These are phyloP conservation scores for Drepana falcataria DNA, from an alignment of 2,888 invertebrate species.

Conservation along the genomic window DNA sequence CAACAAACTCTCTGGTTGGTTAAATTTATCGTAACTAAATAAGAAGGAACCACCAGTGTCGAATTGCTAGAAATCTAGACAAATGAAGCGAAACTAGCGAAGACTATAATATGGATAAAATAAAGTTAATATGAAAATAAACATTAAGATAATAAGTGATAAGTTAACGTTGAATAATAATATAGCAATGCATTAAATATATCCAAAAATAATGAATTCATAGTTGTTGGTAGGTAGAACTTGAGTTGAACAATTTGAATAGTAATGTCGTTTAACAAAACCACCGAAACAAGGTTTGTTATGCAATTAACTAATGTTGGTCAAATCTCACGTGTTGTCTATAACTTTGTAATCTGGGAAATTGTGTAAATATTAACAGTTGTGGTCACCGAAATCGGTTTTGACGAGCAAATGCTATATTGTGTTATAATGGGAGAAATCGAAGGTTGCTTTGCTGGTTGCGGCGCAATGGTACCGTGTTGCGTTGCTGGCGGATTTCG, in stretches of 20 bases:
- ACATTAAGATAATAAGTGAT: no score
- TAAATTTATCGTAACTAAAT: no score
- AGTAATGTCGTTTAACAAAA: constrained; percentile 24
- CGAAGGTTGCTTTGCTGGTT: constrained; percentile 44
- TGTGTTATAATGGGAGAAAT: constrained; percentile 60
- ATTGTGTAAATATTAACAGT: constrained; percentile 34
- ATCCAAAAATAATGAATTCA: constrained; percentile 30
- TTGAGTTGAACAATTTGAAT: constrained; percentile 31
- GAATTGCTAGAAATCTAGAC: no score
- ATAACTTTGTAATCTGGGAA: constrained; percentile 21
- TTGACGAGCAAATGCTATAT: constrained; percentile 51
- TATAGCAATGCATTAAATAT: constrained; percentile 4
- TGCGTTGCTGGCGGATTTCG: constrained; percentile 41
- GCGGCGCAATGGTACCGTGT: constrained; percentile 33
- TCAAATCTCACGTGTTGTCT: constrained; percentile 27
- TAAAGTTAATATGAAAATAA: no score
- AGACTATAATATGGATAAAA: no score
- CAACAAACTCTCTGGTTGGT: neutral
- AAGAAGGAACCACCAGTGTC: no score
- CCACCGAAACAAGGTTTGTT: constrained; percentile 32
- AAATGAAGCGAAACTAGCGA: no score
- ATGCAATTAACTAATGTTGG: constrained; percentile 28
- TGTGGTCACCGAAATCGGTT: constrained; percentile 40
- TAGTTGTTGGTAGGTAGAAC: constrained; percentile 20
- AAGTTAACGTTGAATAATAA: no score